Conservation (phyloP, 2,113 vertebrate species). For the Odocoileus hemionus region DNA sequence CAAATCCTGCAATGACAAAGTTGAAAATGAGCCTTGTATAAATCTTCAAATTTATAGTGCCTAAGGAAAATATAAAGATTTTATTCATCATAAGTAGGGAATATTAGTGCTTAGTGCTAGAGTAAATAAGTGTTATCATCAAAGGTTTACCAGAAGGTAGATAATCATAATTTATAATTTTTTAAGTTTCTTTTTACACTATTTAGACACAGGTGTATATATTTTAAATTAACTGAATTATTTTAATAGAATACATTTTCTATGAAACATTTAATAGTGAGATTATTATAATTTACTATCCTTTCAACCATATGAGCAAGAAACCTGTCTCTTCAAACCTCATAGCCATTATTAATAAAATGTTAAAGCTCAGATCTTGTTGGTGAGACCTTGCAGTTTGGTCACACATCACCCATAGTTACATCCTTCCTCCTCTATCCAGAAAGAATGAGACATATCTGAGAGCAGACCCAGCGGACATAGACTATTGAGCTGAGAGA, state of each 20-base stretch:
- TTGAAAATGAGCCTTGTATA: background rate
- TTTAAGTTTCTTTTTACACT: background rate
- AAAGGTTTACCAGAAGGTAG: background rate
- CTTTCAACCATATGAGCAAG: background rate
- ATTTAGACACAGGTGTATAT: background rate
- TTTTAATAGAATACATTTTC: background rate
- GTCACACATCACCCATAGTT: background rate
- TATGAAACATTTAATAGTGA: background rate
- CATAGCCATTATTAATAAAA: background rate
- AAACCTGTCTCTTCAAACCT: background rate
- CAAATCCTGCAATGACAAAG: background rate
- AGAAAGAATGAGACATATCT: background rate
- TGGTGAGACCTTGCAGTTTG: background rate
- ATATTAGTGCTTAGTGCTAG: background rate
- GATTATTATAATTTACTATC: background rate
- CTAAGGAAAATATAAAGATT: background rate
- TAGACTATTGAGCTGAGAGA: background rate
- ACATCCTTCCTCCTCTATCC: background rate
- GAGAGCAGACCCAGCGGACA: too few species aligned
- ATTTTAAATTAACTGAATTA: background rate
- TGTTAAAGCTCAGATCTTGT: background rate
- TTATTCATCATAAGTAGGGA: background rate
- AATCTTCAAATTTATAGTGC: background rate
- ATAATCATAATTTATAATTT: background rate
- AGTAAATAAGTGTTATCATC: background rate